A percentile compares a stretch with the other conserved stretches of the same genome.
Conservation (phyloP, 35 echinoderm and acorn worm species). For the Lytechinus pictus region DNA sequence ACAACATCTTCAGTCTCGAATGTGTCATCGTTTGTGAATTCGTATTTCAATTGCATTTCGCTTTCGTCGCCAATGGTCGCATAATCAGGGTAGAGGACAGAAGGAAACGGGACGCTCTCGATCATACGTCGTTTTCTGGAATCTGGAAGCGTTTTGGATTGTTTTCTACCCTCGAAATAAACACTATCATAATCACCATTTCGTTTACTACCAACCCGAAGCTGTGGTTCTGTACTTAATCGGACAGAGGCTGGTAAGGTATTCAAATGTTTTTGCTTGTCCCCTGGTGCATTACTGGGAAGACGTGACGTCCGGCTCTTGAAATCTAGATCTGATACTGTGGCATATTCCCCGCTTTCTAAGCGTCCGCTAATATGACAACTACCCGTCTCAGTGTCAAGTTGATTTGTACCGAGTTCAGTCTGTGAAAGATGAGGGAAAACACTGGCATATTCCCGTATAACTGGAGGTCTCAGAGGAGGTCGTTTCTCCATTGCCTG, state of each 20-base stretch:
- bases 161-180: neutral
- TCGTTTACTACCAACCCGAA: neutral
- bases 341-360: neutral
- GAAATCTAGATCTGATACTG: neutral
- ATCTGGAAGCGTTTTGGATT: conserved; percentile 41
- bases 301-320: neutral
- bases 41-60: neutral
- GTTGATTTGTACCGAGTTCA: neutral
- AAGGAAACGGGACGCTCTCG: neutral
- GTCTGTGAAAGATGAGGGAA: neutral
- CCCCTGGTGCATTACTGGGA: neutral
- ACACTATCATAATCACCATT: conserved; percentile 44
- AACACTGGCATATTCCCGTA: conserved; percentile 25
- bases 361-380: conserved; percentile 5
- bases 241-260: neutral
- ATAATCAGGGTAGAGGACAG: conserved; percentile 22
- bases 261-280: neutral
- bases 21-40: neutral
- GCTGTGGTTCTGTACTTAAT: neutral
- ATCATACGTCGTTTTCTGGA: neutral
- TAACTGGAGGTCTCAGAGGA: neutral
- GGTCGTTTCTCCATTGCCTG: neutral
- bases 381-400: neutral
- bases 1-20: conserved; percentile 11
- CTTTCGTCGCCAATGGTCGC: neutral